Conservation (phyloP, 2,888 invertebrate species). For the Lasioglossum marginatum region DNA sequence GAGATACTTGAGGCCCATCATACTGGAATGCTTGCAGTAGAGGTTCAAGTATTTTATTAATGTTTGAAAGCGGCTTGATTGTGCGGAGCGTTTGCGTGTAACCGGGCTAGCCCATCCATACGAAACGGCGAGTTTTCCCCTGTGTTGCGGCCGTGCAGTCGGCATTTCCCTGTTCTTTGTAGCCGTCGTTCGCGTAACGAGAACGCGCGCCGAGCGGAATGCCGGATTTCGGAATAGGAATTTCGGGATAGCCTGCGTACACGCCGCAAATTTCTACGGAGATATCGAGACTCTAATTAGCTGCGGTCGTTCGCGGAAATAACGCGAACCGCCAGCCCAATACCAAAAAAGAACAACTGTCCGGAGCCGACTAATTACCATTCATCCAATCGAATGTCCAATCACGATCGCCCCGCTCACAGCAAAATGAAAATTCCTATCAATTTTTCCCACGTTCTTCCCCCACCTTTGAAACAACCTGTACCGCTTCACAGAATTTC, state of each 20-base stretch:
- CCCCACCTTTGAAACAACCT: not conserved
- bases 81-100: conserved; percentile 13
- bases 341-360: not conserved
- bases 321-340: not conserved
- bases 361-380: not conserved
- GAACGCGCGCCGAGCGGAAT: conserved; percentile 3
- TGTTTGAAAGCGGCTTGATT: conserved; percentile 11
- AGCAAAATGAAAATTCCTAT: not conserved
- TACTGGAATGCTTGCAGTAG: conserved; percentile 72
- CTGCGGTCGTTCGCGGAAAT: not conserved
- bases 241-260: conserved; percentile 13
- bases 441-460: not conserved
- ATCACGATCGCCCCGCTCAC: not conserved
- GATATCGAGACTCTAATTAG: not conserved
- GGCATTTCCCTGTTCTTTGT: conserved; percentile 19
- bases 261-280: not conserved
- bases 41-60: conserved; percentile 59
- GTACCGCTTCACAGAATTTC: not conserved
- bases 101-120: not conserved
- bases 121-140: conserved; percentile 12
- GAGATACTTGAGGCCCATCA: conserved; percentile 72
- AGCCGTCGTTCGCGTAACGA: conserved; percentile 19
- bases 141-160: not conserved
- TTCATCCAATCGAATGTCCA: not conserved
- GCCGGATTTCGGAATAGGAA: conserved; percentile 14